Percentiles rank a stretch among this genome's conserved stretches.
phyloP scores from a whole-genome alignment of 1,140 invertebrate genomes.

The roundworm (Caenorhabditis elegans) region DNA sequence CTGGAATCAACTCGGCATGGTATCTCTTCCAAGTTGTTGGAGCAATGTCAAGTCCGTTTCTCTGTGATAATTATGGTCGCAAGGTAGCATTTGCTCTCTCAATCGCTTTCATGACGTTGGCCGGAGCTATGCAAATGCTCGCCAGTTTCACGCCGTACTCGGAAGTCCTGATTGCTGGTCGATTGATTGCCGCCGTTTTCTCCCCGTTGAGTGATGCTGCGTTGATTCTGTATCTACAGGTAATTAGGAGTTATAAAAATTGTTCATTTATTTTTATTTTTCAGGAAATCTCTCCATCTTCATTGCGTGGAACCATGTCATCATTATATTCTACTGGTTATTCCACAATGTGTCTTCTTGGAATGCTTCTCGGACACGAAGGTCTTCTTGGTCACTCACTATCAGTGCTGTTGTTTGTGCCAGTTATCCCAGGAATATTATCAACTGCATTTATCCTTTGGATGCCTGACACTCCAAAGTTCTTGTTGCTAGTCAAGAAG shows the following conservation, averaged over 20 bases:
- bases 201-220: constrained; percentile 61
- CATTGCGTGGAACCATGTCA: constrained; percentile 58
- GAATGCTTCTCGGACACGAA: constrained; percentile 59
- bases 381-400: constrained; percentile 57
- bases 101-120: constrained; percentile 57
- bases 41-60: constrained; percentile 55
- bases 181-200: constrained; percentile 61
- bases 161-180: constrained; percentile 56
- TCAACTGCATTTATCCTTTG: constrained; percentile 55
- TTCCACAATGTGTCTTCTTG: constrained; percentile 60
- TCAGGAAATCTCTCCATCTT: constrained; percentile 60
- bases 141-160: constrained; percentile 58
- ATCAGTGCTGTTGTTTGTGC: constrained; percentile 53
- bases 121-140: constrained; percentile 55
- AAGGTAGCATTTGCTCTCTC: constrained; percentile 64
- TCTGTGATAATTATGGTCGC: constrained; percentile 60
- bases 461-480: constrained; percentile 62
- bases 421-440: constrained; percentile 57
- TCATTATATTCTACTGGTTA: constrained; percentile 60
- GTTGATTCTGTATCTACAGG: constrained; percentile 62
- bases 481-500: constrained; percentile 52
- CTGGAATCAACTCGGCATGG: constrained; percentile 54
- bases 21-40: constrained; percentile 66
- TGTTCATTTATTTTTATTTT: constrained; percentile 41
- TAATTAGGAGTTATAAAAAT: too few species aligned